Evolutionary conservation across 2,888 invertebrate species (phyloP), one percentile per base, ranked within the genome.

Genomic region (Drosophila colorata): DNA sequence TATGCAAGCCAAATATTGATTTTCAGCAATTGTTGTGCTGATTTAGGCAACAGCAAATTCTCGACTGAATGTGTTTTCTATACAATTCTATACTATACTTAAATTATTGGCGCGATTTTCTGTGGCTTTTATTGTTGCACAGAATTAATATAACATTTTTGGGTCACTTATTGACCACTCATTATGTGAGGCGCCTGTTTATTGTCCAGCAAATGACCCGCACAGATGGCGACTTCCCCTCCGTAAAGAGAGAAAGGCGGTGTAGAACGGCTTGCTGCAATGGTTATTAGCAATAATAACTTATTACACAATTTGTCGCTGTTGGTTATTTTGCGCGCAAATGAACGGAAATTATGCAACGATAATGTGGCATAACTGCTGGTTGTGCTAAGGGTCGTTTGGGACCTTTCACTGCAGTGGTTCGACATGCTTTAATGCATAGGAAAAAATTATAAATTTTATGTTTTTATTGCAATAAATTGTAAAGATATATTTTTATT

Each of bases 271-370:
- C 16, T 11, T n/a, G 28, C 37, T 78, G 78, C 79, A 74, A 57
- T 79, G 58, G 25, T 47, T 58, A 58, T 56, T 33, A 33, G 33
- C 4, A 33, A 33, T 13, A 33, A 33, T 33, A 33, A 33, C 13
- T 33, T 33, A 13, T 11, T 57, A 61, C 44, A 66, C 65, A 66
- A 37, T 64, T 69, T 65, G 61, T 59, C 47, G 64, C 57, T 47
- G 41, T 63, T 59, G 64, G 46, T 46, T 70, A 68, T 64, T 78
- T 48, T 33, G 35, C 55, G 40, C 65, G 61, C 77, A 82, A 82
- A 82, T 82, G 79, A 82, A 82, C 85, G 72, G 71, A 81, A 74
- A 74, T 82, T 85, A 74, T 85, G 77, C 82, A 70, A 74, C 79
- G 66, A 81, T 81, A 79, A 85, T 81, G 53, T 68, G 71, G 58